Evolutionary conservation across 2,797 vertebrate genomes (phyloP).

Genomic region (Sparus aurata): DNA sequence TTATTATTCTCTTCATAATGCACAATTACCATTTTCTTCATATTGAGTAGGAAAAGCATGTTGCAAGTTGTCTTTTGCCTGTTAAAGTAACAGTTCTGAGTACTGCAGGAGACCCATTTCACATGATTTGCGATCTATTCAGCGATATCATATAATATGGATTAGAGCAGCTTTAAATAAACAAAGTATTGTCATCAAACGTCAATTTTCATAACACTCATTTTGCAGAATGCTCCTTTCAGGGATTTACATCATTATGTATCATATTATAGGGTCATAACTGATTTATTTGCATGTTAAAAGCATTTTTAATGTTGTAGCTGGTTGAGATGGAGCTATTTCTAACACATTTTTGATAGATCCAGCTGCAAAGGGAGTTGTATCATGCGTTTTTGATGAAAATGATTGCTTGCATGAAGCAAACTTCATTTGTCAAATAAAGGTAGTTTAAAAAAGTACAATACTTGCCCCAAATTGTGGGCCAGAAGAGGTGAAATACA

Average conservation of each 20-base stretch:
- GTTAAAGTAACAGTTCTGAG: neutral
- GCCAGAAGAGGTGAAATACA: neutral
- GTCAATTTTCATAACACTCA: neutral
- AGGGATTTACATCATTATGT: neutral
- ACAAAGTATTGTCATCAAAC: neutral
- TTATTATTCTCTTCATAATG: too few species aligned
- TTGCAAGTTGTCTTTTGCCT: too few species aligned
- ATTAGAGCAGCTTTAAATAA: neutral
- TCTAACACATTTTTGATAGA: neutral
- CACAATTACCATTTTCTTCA: too few species aligned
- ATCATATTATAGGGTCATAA: neutral
- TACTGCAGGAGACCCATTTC: neutral
- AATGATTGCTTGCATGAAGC: neutral
- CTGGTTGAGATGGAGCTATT: neutral
- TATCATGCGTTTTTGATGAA: neutral
- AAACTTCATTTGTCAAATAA: neutral
- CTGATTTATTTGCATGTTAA: neutral
- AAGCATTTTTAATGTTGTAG: constrained; percentile 1
- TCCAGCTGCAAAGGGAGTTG: neutral
- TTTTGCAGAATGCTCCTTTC: neutral
- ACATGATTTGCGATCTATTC: neutral
- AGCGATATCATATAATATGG: neutral
- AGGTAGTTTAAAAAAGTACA: constrained; percentile 11
- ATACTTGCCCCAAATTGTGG: neutral
- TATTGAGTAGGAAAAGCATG: too few species aligned